Conservation (phyloP, 64 coral and sea anemone genomes). For the Actinia tenebrosa region DNA sequence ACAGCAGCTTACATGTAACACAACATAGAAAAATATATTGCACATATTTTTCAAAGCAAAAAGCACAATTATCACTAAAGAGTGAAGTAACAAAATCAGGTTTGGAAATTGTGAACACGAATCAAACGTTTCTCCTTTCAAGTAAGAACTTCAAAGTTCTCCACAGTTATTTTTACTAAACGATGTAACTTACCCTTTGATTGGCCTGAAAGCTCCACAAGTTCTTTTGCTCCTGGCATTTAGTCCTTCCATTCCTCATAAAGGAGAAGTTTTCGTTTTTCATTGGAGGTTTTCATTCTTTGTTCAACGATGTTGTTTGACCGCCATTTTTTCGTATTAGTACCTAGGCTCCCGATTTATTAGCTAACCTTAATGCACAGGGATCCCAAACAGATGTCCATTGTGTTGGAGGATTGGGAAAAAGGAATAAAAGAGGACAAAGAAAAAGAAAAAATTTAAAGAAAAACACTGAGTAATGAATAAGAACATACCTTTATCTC, state of each 20-base stretch:
- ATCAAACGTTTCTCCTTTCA: background rate
- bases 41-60: background rate
- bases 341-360: background rate
- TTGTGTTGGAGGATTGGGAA: no score
- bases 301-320: background rate
- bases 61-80: background rate
- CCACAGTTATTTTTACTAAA: background rate
- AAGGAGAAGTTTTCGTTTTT: background rate
- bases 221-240: background rate
- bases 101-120: background rate
- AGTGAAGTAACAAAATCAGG: background rate
- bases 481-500: no score
- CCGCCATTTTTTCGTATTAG: constrained; percentile 3
- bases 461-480: no score
- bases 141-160: background rate
- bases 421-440: no score
- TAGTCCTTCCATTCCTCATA: background rate
- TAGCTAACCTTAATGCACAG: no score
- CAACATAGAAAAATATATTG: background rate
- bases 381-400: no score
- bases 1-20: background rate
- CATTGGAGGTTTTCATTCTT: background rate
- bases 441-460: no score
- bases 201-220: background rate
- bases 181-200: background rate